Conservation (phyloP, 2,888 invertebrate genomes). For the Agapetus fuscipes region DNA sequence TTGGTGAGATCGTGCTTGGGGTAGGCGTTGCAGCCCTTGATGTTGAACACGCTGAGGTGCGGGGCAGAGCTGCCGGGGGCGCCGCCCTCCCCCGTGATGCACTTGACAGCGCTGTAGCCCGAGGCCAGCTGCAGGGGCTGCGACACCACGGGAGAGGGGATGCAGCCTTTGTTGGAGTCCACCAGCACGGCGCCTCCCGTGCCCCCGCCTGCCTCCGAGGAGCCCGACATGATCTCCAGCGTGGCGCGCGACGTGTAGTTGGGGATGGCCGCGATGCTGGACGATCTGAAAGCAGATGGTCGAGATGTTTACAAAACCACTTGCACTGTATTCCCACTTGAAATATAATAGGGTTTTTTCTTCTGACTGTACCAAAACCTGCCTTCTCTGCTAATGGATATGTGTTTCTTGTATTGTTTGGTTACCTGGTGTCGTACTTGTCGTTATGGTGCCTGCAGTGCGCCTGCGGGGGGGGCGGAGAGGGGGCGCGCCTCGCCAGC, state of each 20-base stretch:
- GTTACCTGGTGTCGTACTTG: slow-evolving; percentile 1
- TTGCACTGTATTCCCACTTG: too few relatives aligned
- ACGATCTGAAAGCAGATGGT: slow-evolving; percentile 6
- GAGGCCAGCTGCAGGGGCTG: slow-evolving; percentile 36
- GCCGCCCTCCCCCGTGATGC: slow-evolving; percentile 27
- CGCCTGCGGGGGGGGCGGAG: slow-evolving; percentile 1
- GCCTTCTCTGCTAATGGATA: too few relatives aligned
- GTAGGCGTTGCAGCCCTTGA: neutral
- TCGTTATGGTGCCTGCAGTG: slow-evolving; percentile 2
- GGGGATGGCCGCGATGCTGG: slow-evolving; percentile 18
- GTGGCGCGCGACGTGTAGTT: slow-evolving; percentile 45
- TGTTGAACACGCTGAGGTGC: slow-evolving; percentile 7
- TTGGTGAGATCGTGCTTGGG: neutral
- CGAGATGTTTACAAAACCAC: too few relatives aligned
- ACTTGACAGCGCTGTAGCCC: slow-evolving; percentile 33
- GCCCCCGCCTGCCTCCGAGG: slow-evolving; percentile 3
- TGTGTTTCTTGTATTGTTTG: too few relatives aligned
- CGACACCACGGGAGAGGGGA: slow-evolving; percentile 26
- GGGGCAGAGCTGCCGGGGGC: slow-evolving; percentile 9
- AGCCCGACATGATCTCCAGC: slow-evolving; percentile 40
- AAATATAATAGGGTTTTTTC: too few relatives aligned
- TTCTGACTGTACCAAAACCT: too few relatives aligned
- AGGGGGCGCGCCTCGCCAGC: neutral
- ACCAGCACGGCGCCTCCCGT: slow-evolving; percentile 6
- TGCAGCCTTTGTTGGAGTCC: slow-evolving; percentile 13